phyloP scores from a whole-genome alignment of 2,113 vertebrate genomes.

The Sardina pilchardus region DNA sequence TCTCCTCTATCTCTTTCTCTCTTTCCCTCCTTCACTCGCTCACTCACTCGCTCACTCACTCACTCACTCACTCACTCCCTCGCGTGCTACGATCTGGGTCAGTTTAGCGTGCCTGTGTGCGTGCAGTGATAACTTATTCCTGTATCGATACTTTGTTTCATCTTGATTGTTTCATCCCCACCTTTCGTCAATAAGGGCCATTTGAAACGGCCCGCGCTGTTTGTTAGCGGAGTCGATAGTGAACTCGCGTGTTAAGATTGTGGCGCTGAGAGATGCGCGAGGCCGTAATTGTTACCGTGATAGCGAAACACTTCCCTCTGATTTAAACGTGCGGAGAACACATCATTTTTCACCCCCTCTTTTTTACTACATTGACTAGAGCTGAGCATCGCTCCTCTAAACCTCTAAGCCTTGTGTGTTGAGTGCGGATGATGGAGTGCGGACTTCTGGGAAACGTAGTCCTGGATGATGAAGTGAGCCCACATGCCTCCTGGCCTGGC shows the following conservation, averaged over 20 bases:
- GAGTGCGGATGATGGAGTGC: slow-evolving; percentile 3
- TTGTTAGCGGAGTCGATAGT: neutral
- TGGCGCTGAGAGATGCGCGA: neutral
- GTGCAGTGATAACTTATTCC: neutral
- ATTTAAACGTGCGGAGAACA: neutral
- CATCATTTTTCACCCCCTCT: slow-evolving; percentile 12
- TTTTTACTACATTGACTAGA: neutral
- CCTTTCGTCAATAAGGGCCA: neutral
- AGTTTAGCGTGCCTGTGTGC: neutral
- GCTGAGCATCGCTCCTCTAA: neutral
- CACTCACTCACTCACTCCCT: neutral
- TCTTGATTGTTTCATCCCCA: neutral
- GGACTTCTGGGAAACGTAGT: slow-evolving; percentile 39
- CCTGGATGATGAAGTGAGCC: slow-evolving; percentile 32
- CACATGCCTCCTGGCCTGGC: neutral
- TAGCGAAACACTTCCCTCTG: neutral
- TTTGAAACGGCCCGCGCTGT: neutral
- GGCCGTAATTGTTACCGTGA: neutral
- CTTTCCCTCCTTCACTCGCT: neutral
- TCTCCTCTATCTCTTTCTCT: neutral
- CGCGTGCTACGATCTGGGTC: neutral
- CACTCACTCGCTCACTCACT: neutral
- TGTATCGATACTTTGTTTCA: neutral
- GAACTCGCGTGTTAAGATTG: neutral
- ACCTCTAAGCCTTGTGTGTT: neutral